Conservation (phyloP, 2,113 vertebrate genomes). For the Petroica traversi region DNA sequence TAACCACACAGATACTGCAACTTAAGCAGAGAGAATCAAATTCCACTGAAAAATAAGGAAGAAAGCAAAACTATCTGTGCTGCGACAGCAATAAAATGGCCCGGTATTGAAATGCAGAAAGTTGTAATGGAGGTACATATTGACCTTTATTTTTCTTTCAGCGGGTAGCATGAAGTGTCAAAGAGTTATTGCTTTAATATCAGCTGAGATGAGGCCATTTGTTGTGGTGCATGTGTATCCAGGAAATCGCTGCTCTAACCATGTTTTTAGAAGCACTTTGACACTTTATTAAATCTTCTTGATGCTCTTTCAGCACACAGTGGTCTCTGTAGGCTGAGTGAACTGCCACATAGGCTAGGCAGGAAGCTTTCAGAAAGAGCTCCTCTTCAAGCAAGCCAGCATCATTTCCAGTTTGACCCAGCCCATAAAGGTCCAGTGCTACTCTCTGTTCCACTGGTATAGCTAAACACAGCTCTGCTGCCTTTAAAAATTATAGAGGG, state of each 20-base stretch:
- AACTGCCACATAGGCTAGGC: background rate
- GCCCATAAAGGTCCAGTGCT: background rate
- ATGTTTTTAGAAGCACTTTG: conserved; percentile 53
- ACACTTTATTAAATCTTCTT: conserved; percentile 65
- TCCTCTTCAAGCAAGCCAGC: background rate
- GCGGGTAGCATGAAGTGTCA: conserved; percentile 65
- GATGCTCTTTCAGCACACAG: conserved; percentile 36
- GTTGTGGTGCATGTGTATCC: conserved; percentile 38
- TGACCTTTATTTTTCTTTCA: conserved; percentile 76
- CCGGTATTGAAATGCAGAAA: conserved; percentile 69
- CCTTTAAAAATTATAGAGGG: background rate
- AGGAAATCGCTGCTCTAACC: conserved; percentile 54
- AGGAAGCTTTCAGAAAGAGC: conserved; percentile 14
- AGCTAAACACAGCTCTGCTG: background rate
- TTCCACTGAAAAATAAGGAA: conserved; percentile 54
- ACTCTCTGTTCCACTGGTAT: background rate
- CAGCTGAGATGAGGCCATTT: conserved; percentile 57
- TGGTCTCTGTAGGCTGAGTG: conserved; percentile 10
- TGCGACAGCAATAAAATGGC: conserved; percentile 59
- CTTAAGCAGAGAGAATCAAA: conserved; percentile 65
- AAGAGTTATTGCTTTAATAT: conserved; percentile 82
- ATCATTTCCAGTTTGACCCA: background rate
- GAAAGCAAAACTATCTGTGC: conserved; percentile 44
- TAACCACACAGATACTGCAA: conserved; percentile 11
- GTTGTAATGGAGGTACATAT: conserved; percentile 75